Conservation (phyloP, 1,140 invertebrate species). For the Cherax quadricarinatus region DNA sequence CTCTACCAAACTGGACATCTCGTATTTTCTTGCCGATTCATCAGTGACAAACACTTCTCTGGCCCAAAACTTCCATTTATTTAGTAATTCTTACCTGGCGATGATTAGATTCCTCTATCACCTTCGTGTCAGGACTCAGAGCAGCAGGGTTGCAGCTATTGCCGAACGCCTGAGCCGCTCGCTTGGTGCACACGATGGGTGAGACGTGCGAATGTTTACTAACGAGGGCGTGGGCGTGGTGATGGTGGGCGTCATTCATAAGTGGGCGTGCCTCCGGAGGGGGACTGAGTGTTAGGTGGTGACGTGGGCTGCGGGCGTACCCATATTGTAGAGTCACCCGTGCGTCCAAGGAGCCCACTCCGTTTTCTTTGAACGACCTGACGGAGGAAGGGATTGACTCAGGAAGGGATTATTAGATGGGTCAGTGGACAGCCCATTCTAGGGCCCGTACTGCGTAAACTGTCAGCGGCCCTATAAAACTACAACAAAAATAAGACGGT, state of each 20-base stretch:
- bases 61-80: no score
- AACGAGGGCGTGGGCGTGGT: background rate
- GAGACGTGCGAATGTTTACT: background rate
- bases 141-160: background rate
- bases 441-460: no score
- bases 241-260: background rate
- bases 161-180: background rate
- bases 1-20: background rate
- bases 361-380: conserved; percentile 56
- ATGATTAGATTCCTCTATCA: background rate
- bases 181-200: background rate
- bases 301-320: background rate
- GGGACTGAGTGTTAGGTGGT: conserved; percentile 22
- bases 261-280: conserved; percentile 20
- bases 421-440: no score
- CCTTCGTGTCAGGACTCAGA: background rate
- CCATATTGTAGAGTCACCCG: conserved; percentile 47
- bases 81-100: background rate
- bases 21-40: background rate
- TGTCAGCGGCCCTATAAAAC: no score
- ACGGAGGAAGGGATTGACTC: background rate
- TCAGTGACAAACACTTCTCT: background rate
- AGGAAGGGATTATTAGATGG: background rate
- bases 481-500: no score
- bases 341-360: conserved; percentile 37